A percentile compares a stretch with the other conserved stretches of the same genome.
Conservation (phyloP, 1,140 invertebrate species). For the Drosophila paulistorum region DNA sequence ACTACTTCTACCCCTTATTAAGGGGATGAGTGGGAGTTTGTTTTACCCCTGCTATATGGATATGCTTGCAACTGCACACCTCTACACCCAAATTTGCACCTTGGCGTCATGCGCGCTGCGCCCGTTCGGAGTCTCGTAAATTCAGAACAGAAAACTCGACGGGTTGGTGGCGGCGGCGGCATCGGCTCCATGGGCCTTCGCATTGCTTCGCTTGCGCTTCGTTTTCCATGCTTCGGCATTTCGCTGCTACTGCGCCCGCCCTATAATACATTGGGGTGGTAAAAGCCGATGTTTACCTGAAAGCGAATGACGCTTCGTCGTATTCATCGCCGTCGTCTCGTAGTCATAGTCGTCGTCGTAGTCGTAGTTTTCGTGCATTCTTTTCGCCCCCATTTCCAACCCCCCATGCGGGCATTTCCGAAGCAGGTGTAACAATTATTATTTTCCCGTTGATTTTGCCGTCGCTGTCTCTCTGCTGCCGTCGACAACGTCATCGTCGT, state of each 20-base stretch:
- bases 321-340: not conserved
- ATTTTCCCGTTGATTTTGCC: constrained; percentile 81
- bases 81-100: constrained; percentile 66
- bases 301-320: constrained; percentile 42
- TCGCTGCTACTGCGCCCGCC: constrained; percentile 32
- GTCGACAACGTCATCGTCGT: constrained; percentile 42
- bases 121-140: constrained; percentile 56
- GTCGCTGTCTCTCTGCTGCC: constrained; percentile 36
- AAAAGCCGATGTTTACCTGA: constrained; percentile 65
- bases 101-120: constrained; percentile 74
- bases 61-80: constrained; percentile 39
- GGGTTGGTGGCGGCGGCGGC: constrained; percentile 13
- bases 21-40: constrained; percentile 1
- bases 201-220: constrained; percentile 31
- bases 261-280: constrained; percentile 36
- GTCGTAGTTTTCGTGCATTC: constrained; percentile 38
- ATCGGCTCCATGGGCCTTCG: constrained; percentile 31
- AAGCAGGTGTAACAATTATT: constrained; percentile 82
- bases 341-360: constrained; percentile 21
- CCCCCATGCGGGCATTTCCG: constrained; percentile 62
- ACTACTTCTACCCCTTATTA: constrained; percentile 19
- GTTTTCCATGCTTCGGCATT: constrained; percentile 64
- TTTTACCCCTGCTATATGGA: constrained; percentile 34
- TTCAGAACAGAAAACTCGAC: constrained; percentile 12
- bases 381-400: constrained; percentile 50